Evolutionary conservation across 1,140 invertebrate genomes (phyloP).

Genomic region (Drosophila teissieri): DNA sequence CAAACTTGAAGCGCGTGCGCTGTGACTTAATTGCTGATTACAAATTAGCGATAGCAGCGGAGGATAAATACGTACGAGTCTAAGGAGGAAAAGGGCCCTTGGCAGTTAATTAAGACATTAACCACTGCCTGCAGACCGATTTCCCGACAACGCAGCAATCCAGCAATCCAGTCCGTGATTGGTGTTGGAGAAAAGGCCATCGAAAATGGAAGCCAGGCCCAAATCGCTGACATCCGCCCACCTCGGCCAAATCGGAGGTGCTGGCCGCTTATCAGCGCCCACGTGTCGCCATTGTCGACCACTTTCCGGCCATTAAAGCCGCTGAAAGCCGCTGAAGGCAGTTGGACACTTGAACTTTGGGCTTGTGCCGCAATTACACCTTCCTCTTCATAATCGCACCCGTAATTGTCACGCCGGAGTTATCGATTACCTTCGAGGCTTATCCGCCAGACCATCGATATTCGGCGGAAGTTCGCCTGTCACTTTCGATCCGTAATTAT

Average conservation of each 20-base stretch:
- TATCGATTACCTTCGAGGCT: constrained; percentile 49
- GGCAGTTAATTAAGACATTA: constrained; percentile 84
- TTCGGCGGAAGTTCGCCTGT: constrained; percentile 66
- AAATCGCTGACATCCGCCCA: constrained; percentile 78
- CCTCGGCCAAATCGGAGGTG: constrained; percentile 21
- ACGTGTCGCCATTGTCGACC: constrained; percentile 69
- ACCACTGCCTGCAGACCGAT: constrained; percentile 49
- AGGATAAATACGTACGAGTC: constrained; percentile 34
- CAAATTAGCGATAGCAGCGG: constrained; percentile 73
- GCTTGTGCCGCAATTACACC: constrained; percentile 68
- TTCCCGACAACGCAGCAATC: constrained; percentile 38
- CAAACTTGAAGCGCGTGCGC: constrained; percentile 61
- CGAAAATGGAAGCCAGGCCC: constrained; percentile 42
- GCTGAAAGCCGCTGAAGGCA: no score
- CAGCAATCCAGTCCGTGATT: constrained; percentile 14
- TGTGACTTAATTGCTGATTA: constrained; percentile 82
- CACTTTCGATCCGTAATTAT: constrained; percentile 77
- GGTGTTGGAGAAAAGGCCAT: not conserved
- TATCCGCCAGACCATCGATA: constrained; percentile 26
- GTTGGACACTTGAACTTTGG: constrained; percentile 37
- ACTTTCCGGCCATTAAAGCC: constrained; percentile 73
- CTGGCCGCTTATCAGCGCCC: constrained; percentile 69
- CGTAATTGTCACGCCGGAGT: constrained; percentile 46
- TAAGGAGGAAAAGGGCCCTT: constrained; percentile 23
- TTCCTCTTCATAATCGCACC: constrained; percentile 47